Percentiles rank a stretch among this genome's conserved stretches.
Conservation (phyloP, 2,797 vertebrate genomes). For the Poeciliopsis gracilis region DNA sequence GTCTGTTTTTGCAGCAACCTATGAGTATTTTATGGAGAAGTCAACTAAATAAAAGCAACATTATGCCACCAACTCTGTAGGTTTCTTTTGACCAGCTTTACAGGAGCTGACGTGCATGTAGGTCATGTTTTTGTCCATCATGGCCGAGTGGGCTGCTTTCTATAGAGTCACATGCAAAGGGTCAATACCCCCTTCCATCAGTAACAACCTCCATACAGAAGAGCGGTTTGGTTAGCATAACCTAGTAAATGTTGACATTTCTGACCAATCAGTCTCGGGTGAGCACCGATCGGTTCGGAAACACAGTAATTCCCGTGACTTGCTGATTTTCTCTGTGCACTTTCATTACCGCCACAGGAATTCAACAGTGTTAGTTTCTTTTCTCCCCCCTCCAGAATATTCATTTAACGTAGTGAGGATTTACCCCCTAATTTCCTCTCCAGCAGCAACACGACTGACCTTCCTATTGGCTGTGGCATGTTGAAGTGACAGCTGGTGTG, state of each 20-base stretch:
- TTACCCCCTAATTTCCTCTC: conserved; percentile 63
- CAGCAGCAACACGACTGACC: conserved; percentile 54
- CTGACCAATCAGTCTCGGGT: background rate
- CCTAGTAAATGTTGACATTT: background rate
- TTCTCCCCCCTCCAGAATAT: conserved; percentile 1
- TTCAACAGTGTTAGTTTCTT: background rate
- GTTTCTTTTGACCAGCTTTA: too few relatives aligned
- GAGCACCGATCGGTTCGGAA: background rate
- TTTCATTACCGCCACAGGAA: background rate
- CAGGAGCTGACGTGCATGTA: too few relatives aligned
- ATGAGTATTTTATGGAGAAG: too few relatives aligned
- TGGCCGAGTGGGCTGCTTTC: too few relatives aligned
- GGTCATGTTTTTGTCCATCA: too few relatives aligned
- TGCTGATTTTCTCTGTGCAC: background rate
- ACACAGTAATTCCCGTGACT: background rate
- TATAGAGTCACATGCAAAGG: too few relatives aligned
- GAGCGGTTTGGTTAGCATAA: background rate
- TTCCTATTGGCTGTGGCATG: conserved; percentile 69
- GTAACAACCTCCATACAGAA: background rate
- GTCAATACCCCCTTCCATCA: background rate
- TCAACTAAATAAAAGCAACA: too few relatives aligned
- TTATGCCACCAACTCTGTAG: too few relatives aligned
- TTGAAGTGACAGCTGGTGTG: conserved; percentile 80
- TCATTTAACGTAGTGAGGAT: conserved; percentile 51
- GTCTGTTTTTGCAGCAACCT: too few relatives aligned